Conservation (phyloP, 2,797 vertebrate genomes). For the Nannoperca obscura region DNA sequence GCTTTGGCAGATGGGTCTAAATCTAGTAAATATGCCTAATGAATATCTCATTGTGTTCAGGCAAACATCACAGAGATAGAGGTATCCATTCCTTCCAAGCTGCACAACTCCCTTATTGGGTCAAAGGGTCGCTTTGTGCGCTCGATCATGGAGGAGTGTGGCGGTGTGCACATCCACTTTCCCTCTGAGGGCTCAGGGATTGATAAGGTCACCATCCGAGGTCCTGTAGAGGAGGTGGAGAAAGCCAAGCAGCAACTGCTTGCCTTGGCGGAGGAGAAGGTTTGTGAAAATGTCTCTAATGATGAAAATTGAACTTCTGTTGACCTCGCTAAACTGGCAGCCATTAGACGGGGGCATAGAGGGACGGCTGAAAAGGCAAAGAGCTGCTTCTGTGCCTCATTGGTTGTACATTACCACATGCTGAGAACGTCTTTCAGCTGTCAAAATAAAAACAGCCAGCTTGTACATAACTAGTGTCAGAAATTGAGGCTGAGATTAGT, state of each 20-base stretch:
- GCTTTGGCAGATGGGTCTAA: not conserved
- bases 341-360: not conserved
- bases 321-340: conserved; percentile 32
- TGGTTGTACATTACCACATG: conserved; percentile 11
- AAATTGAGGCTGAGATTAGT: not conserved
- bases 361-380: not conserved
- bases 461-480: not conserved
- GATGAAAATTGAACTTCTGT: conserved; percentile 36
- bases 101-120: conserved; percentile 98
- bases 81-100: conserved; percentile 95
- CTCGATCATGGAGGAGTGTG: conserved; percentile 99
- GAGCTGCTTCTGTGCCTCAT: conserved; percentile 11
- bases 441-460: conserved; percentile 9
- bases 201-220: conserved; percentile 96
- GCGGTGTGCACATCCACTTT: conserved; percentile 98
- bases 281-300: conserved; percentile 64
- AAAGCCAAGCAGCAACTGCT: conserved; percentile 97
- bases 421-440: conserved; percentile 16
- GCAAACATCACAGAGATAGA: conserved; percentile 97
- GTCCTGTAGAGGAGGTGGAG: conserved; percentile 94
- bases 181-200: conserved; percentile 97
- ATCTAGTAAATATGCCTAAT: not conserved
- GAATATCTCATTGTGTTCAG: conserved; percentile 73
- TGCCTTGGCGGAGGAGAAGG: conserved; percentile 98
- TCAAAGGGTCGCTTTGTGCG: conserved; percentile 98